Conservation (phyloP, 2,113 vertebrate genomes). For the Gallinago paraguaiae region DNA sequence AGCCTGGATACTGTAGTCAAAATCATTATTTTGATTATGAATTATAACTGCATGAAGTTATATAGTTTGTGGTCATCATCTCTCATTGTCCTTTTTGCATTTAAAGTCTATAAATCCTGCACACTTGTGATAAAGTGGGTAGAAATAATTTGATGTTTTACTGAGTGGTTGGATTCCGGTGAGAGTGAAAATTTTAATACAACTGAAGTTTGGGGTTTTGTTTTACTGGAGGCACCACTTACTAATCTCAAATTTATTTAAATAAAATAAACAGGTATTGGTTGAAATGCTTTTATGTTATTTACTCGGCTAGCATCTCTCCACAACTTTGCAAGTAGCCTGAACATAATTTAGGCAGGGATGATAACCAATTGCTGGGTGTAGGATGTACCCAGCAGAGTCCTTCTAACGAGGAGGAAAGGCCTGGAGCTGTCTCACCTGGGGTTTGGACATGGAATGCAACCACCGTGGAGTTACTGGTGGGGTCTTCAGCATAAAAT, state of each 20-base stretch:
- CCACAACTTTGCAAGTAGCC: neutral
- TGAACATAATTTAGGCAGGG: neutral
- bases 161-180: neutral
- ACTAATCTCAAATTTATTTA: neutral
- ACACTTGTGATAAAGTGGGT: neutral
- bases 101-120: neutral
- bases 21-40: neutral
- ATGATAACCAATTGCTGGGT: fast-evolving
- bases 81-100: neutral
- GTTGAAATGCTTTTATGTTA: neutral
- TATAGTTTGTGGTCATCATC: neutral
- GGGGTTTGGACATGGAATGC: neutral
- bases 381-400: neutral
- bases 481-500: neutral
- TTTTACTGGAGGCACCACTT: neutral
- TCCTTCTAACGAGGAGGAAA: neutral
- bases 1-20: neutral
- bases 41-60: neutral
- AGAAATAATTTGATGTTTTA: neutral
- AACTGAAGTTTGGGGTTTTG: neutral
- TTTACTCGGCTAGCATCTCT: neutral
- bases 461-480: neutral
- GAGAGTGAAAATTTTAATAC: neutral
- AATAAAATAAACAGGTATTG: neutral
- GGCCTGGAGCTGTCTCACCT: neutral